Percentiles rank a stretch among this genome's conserved stretches.
Evolutionary conservation across 2,797 vertebrate species (phyloP).

Genomic region (Poecilia velifera): DNA sequence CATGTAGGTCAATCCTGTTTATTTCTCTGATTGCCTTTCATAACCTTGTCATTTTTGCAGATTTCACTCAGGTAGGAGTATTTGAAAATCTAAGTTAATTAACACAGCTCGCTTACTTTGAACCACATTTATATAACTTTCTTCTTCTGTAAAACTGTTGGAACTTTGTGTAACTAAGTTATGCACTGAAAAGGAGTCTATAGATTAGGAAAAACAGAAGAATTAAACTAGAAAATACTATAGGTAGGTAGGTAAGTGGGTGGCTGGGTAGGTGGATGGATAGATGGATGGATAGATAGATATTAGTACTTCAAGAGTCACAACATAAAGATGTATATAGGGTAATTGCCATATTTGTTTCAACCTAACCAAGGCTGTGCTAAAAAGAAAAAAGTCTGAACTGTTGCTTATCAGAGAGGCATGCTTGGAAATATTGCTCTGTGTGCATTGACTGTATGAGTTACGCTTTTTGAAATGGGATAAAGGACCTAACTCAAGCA

Average conservation of each 20-base stretch:
- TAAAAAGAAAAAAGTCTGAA: neutral
- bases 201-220: neutral
- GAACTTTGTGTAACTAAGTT: neutral
- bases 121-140: neutral
- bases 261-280: no score
- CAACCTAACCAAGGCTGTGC: neutral
- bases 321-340: neutral
- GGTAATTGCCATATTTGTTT: neutral
- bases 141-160: neutral
- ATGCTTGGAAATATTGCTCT: neutral
- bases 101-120: fast-evolving
- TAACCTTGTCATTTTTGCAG: neutral
- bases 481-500: neutral
- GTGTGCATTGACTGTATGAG: neutral
- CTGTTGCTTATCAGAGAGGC: neutral
- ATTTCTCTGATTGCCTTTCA: slow-evolving; percentile 12
- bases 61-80: neutral
- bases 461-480: neutral
- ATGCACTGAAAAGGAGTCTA: neutral
- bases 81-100: neutral
- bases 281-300: no score
- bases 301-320: neutral
- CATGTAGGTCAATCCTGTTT: slow-evolving; percentile 27
- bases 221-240: neutral
- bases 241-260: no score